Evolutionary conservation across 2,113 vertebrate genomes (phyloP).

Genomic region (Trogon surrucura): DNA sequence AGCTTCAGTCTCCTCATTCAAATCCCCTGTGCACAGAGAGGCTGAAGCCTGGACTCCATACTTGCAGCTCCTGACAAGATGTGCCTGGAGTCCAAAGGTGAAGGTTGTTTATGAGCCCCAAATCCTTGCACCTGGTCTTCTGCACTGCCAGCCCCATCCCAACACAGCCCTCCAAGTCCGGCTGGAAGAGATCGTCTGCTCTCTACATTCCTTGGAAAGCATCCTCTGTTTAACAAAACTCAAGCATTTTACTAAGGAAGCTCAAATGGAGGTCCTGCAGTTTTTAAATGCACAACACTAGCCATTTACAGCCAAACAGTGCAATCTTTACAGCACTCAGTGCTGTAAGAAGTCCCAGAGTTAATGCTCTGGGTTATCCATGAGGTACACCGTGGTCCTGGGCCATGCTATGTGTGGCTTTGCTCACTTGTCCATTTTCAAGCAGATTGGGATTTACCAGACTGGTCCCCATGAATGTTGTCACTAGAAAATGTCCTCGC

Average conservation of each 20-base stretch:
- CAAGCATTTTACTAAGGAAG: neutral
- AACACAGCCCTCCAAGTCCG: neutral
- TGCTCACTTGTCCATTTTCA: neutral
- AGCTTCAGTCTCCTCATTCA: neutral
- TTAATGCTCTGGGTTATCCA: accelerated
- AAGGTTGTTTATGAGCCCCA: neutral
- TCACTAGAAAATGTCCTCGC: neutral
- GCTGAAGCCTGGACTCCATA: neutral
- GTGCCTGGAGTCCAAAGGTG: neutral
- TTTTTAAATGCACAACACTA: neutral
- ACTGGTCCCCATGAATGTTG: neutral
- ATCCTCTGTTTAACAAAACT: neutral
- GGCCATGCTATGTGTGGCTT: accelerated
- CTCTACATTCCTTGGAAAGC: constrained; percentile 27
- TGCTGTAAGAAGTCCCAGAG: neutral
- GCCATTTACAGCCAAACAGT: neutral
- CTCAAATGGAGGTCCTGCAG: neutral
- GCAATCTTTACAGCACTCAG: neutral
- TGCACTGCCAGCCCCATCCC: neutral
- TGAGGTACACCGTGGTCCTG: neutral
- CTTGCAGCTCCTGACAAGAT: neutral
- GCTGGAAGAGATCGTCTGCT: neutral
- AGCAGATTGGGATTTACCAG: neutral
- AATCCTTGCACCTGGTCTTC: constrained; percentile 9
- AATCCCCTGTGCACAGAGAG: accelerated